phyloP scores from a whole-genome alignment of 2,888 invertebrate species.

The Venusia cambrica region DNA sequence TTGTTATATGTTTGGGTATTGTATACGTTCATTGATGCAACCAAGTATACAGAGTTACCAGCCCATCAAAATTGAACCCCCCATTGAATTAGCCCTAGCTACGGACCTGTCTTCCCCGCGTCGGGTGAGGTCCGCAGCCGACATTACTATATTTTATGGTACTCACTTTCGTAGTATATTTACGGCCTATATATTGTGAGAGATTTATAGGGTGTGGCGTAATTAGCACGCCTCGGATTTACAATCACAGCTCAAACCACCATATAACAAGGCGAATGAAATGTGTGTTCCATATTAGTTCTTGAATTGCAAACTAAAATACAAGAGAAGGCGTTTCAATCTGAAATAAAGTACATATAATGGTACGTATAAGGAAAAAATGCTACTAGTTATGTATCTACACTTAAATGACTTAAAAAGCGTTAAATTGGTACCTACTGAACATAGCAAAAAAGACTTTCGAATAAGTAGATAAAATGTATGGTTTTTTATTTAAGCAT shows the following conservation, averaged over 20 bases:
- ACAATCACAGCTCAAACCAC: conserved; percentile 42
- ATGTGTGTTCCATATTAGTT: conserved; percentile 27
- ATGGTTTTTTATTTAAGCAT: too few species aligned
- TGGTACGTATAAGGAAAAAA: too few species aligned
- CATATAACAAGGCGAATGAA: conserved; percentile 49
- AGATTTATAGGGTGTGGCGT: conserved; percentile 69
- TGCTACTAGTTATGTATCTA: too few species aligned
- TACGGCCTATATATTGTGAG: conserved; percentile 65
- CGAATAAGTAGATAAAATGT: too few species aligned
- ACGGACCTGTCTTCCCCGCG: conserved; percentile 36
- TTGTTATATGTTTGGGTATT: too few species aligned
- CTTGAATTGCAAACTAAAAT: conserved; percentile 17
- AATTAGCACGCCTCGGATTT: conserved; percentile 68
- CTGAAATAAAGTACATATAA: too few species aligned
- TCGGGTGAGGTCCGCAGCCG: conserved; percentile 77
- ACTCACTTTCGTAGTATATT: conserved; percentile 62
- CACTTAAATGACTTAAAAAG: too few species aligned
- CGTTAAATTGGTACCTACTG: too few species aligned
- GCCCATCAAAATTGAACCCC: too few species aligned
- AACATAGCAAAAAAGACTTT: too few species aligned
- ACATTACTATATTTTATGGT: conserved; percentile 61
- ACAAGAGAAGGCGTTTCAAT: not conserved
- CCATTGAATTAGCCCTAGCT: not conserved
- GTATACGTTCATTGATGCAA: too few species aligned
- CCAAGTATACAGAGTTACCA: too few species aligned